Evolutionary conservation across 2,888 invertebrate species (phyloP).

Genomic region (Pheosia gnoma): DNA sequence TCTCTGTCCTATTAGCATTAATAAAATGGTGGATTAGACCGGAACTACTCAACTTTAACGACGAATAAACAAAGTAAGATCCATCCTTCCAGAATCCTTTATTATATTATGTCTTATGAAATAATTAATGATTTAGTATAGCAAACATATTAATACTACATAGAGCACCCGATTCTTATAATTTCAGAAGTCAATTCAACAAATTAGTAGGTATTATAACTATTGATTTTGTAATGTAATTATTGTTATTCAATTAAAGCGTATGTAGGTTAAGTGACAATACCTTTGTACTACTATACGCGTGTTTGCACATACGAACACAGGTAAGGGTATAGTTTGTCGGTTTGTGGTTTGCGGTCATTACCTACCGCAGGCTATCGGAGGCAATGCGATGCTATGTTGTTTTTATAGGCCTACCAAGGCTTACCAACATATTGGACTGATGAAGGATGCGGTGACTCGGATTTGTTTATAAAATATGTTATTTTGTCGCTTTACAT

Average conservation of each 20-base stretch:
- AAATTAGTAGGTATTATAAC: no score
- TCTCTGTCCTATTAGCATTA: no score
- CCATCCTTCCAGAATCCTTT: no score
- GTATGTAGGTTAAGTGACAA: slow-evolving; percentile 26
- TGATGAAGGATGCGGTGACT: slow-evolving; percentile 11
- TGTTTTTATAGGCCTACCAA: slow-evolving; percentile 56
- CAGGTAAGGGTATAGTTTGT: slow-evolving; percentile 43
- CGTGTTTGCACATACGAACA: slow-evolving; percentile 13
- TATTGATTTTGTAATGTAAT: neutral
- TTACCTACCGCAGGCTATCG: slow-evolving; percentile 66
- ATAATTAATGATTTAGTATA: no score
- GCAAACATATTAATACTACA: no score
- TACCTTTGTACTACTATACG: slow-evolving; percentile 18
- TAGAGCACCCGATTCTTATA: no score
- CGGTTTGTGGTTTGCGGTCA: slow-evolving; percentile 68
- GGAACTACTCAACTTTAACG: no score
- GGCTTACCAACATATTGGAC: slow-evolving; percentile 49
- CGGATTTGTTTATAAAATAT: neutral
- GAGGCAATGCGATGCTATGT: slow-evolving; percentile 62
- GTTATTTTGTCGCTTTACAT: neutral
- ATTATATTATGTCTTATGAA: no score
- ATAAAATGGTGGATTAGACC: no score
- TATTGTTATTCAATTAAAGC: slow-evolving; percentile 5
- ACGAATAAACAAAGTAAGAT: no score
- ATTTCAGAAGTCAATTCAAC: no score